phyloP scores from a whole-genome alignment of 2,113 vertebrate genomes.

The Hucho hucho region DNA sequence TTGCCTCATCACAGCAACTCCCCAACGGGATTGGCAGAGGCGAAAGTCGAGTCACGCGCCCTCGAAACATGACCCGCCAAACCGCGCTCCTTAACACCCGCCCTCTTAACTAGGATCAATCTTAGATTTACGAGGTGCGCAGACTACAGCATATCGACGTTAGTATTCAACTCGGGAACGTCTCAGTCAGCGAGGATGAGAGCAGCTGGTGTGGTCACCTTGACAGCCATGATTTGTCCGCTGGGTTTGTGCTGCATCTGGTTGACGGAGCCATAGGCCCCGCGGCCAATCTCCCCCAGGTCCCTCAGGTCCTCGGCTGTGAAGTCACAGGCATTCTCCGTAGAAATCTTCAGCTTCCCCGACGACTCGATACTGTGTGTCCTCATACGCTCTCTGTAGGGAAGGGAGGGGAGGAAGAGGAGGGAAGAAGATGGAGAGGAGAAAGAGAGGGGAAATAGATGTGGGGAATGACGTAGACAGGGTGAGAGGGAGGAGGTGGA shows the following conservation, averaged over 20 bases:
- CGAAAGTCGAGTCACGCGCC: no score
- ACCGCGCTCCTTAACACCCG: no score
- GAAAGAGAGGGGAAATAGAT: neutral
- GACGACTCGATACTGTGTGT: slow-evolving; percentile 99
- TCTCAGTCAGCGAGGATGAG: neutral
- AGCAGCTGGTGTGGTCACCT: slow-evolving; percentile 74
- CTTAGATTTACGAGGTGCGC: no score
- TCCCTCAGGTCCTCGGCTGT: slow-evolving; percentile 99
- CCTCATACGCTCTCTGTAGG: slow-evolving; percentile 91
- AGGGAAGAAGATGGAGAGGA: neutral
- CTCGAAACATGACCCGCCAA: neutral
- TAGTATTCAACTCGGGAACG: neutral
- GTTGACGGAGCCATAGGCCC: slow-evolving; percentile 98
- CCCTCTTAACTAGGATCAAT: neutral
- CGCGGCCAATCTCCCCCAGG: slow-evolving; percentile 97
- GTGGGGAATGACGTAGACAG: neutral
- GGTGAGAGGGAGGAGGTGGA: neutral
- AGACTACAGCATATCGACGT: neutral
- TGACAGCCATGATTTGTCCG: slow-evolving; percentile 98
- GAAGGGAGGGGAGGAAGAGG: neutral
- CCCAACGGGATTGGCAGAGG: no score
- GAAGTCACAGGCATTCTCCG: slow-evolving; percentile 98
- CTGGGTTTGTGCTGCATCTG: slow-evolving; percentile 99
- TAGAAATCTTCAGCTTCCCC: slow-evolving; percentile 98
- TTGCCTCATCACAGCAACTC: no score